phyloP scores from a whole-genome alignment of 2,797 vertebrate genomes.

The Rhincodon typus region DNA sequence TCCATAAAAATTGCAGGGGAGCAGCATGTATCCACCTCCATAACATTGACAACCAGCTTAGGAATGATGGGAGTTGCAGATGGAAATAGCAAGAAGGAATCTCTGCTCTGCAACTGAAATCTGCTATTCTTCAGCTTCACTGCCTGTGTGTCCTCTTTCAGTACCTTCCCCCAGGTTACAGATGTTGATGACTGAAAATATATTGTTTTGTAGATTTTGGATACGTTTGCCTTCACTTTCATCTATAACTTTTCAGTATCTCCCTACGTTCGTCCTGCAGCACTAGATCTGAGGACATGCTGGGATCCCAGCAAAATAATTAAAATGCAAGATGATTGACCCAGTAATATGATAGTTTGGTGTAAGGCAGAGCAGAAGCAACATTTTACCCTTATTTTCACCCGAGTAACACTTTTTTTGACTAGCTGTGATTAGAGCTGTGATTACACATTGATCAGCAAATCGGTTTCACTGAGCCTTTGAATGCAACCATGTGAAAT shows the following conservation, averaged over 20 bases:
- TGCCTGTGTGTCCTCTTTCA: not conserved
- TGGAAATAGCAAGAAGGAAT: not conserved
- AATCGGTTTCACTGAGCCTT: not conserved
- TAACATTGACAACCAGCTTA: no score
- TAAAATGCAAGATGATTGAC: not conserved
- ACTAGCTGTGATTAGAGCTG: not conserved
- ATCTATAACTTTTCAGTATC: not conserved
- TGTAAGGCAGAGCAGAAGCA: not conserved
- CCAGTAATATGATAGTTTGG: not conserved
- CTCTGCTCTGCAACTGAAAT: not conserved
- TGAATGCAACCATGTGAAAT: not conserved
- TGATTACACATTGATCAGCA: not conserved
- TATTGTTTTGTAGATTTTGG: not conserved
- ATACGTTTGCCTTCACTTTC: not conserved
- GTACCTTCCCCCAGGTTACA: not conserved
- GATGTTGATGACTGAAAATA: not conserved
- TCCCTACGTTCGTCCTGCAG: not conserved
- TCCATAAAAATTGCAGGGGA: no score
- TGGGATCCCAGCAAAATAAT: not conserved
- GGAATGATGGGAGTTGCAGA: not conserved
- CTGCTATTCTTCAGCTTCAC: not conserved
- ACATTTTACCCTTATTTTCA: not conserved
- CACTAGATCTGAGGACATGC: not conserved
- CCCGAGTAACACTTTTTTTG: not conserved
- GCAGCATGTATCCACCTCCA: no score